Percentiles rank a stretch among this genome's conserved stretches.
Conservation (phyloP, 2,888 invertebrate species). For the Orchestes rusci region DNA sequence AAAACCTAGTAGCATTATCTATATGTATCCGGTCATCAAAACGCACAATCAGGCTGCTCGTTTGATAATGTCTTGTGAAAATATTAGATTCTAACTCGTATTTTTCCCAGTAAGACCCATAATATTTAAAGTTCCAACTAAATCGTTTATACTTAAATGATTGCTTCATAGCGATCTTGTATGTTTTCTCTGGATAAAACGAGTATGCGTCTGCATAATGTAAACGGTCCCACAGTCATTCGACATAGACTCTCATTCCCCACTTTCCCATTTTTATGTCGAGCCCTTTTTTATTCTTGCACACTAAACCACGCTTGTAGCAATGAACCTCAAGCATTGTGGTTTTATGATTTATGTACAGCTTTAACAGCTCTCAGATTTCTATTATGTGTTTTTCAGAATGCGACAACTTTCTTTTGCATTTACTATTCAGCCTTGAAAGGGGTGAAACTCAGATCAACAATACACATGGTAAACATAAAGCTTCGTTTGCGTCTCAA, state of each 20-base stretch:
- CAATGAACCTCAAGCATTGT: constrained; percentile 23
- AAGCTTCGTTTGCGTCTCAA: constrained; percentile 18
- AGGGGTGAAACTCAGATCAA: constrained; percentile 19
- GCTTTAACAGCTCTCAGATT: constrained; percentile 24
- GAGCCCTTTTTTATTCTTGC: constrained; percentile 16
- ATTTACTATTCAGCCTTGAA: constrained; percentile 20
- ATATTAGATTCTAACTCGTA: no score
- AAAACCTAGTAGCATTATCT: no score
- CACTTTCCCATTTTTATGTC: constrained; percentile 19
- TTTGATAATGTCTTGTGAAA: no score
- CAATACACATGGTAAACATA: constrained; percentile 21
- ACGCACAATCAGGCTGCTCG: no score
- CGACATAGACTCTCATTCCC: constrained; percentile 23
- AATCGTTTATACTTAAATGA: constrained; percentile 21
- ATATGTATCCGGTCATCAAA: no score
- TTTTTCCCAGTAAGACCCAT: constrained; percentile 20
- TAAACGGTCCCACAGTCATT: constrained; percentile 30
- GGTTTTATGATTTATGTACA: constrained; percentile 24
- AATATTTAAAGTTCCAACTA: constrained; percentile 14
- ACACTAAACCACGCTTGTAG: constrained; percentile 12
- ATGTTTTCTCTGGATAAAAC: constrained; percentile 35
- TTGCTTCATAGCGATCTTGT: constrained; percentile 31
- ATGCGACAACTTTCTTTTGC: constrained; percentile 23
- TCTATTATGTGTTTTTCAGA: constrained; percentile 24
- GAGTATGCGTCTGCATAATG: constrained; percentile 38